Base-by-base conservation (phyloP, 2,888 invertebrate genomes). In the Graphium colonna region DNA sequence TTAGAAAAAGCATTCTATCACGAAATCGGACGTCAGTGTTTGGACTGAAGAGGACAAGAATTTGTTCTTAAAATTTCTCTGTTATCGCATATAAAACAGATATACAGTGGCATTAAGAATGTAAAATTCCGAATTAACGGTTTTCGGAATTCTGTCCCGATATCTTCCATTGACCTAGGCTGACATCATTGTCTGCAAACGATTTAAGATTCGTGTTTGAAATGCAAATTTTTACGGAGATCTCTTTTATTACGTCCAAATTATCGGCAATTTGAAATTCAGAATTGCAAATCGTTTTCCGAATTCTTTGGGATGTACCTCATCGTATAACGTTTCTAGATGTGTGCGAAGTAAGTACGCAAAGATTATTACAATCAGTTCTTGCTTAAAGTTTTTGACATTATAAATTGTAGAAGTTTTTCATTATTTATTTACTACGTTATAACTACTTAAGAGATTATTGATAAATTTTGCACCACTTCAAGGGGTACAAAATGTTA, bases 131-230 rank as follows among this genome's bases (percentile, higher is more conserved):
- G 21, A 21, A 21, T 43, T 53, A 53, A 53, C 48, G 52, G 43
- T 48, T 39, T 0, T 12, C 12, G 21, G n/a, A 52, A 47, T 42
- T 53, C 38, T 48, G 48, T 43, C 42, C 38, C 28, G 17, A 40
- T 15, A 15, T 8, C 28, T 42, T 21, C 17, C 15, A 21, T 28
- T 12, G 42, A 21, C 41, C 46, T 42, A 9, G 9, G 26, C 28
- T 52, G 46, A 52, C 42, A 38, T 52, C 52, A 52, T 31, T 36
- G 47, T 44, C 38, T 40, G 51, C 16, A 39, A 15, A 15, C 38
- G 4, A 51, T 15, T 12, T 3, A 15, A 26, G n/a, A 13, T 15
- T 13, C 5, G 38, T 8, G 16, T 4, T 8, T 44, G 28, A 0
- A 28, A 48, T 52, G 46, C 41, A 46, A 52, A 52, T 52, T 52